Conservation (phyloP, 1,140 invertebrate genomes). For the Brachionus rubens region DNA sequence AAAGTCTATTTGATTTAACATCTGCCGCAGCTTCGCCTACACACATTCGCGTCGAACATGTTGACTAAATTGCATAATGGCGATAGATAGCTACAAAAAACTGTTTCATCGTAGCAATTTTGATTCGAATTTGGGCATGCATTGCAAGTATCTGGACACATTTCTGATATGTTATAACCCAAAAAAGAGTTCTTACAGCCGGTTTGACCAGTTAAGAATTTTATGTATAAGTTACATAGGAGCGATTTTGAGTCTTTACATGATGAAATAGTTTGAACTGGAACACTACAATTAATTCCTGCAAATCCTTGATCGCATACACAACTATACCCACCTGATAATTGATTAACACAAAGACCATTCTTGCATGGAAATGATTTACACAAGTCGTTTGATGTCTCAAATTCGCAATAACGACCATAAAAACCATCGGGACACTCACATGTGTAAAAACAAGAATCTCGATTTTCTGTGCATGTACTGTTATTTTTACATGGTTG, state of each 20-base stretch:
- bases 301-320: background rate
- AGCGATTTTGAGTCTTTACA: background rate
- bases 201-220: background rate
- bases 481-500: background rate
- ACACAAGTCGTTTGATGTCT: background rate
- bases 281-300: conserved; percentile 43
- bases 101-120: background rate
- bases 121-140: background rate
- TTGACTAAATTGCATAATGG: background rate
- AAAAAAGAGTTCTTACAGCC: background rate
- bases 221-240: background rate
- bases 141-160: background rate
- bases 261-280: background rate
- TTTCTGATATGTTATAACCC: background rate
- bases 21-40: background rate
- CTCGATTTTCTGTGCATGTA: conserved; percentile 38
- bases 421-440: conserved; percentile 64
- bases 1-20: background rate
- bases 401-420: conserved; percentile 62
- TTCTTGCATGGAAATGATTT: background rate
- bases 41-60: background rate
- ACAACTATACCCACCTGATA: background rate
- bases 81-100: conserved; percentile 3
- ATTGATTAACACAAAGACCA: background rate
- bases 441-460: conserved; percentile 61